Base-by-base conservation (phyloP, 2,113 vertebrate genomes). In the Odocoileus virginianus region DNA sequence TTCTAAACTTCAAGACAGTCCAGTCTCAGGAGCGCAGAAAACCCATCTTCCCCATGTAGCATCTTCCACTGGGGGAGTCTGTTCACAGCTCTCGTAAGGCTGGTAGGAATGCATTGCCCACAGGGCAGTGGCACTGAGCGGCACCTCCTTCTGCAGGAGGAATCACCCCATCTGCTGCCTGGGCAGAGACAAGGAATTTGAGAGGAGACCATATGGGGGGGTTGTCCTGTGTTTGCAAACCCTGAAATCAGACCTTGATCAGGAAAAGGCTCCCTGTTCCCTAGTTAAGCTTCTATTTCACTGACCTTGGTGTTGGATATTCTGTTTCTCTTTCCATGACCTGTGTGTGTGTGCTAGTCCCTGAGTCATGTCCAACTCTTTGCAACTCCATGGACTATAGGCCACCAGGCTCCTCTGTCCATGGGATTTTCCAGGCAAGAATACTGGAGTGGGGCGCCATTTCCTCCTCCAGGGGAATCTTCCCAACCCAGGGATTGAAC, bases 91-190 rank as follows among this genome's bases (percentile, higher is more conserved):
- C 76, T 43, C 2, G 2, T 7, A 2, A 16, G 43, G 33, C 50
- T 30, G 36, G 16, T 7, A 27, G 58, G 43, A 55, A 13, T 2
- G 6, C 25, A 15, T 3, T 71, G 61, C 52, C 40, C 19, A 5
- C 1, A 0, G 19, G 21, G 6, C 30, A 14, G 5, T 43, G 28
- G 40, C 33, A 4, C 19, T 6, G 40, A 67, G 21, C 7, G 7
- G 47, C 52, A 55, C 54, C 30, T 16, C 30, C 17, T 67, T 7
- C 30, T 12, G 15, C 0, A 4, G 47, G 81, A 33, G 2, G 9
- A 64, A 8, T 14, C 19, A 40, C 3, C 47, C 5, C 13, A 6
- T 2, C 47, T 36, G 11, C 28, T 23, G 11, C 13, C 40, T 64
- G 6, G 30, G 9, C 13, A 6, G 57, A 47, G 67, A 15, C 36